Evolutionary conservation across 2,888 invertebrate genomes (phyloP).

Genomic region (Drosophila paramelanica): DNA sequence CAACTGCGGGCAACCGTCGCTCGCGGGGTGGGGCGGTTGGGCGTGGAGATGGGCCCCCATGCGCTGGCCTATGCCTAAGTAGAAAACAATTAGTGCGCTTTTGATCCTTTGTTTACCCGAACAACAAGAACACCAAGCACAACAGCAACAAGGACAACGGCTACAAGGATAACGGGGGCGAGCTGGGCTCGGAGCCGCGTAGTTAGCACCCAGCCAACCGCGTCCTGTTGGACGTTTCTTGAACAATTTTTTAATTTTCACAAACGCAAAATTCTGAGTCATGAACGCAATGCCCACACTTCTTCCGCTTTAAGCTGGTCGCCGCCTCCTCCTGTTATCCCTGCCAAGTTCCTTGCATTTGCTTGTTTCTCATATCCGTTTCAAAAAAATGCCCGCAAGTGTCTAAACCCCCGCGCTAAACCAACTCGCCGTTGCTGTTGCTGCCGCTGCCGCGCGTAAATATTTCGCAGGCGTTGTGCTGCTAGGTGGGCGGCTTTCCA

Average conservation of each 20-base stretch:
- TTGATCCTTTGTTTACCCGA: conserved; percentile 83
- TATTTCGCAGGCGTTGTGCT: conserved; percentile 52
- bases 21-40: not conserved
- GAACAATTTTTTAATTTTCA: conserved; percentile 77
- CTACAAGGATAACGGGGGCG: conserved; percentile 29
- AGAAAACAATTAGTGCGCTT: conserved; percentile 82
- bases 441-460: conserved; percentile 46
- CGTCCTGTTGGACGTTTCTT: conserved; percentile 54
- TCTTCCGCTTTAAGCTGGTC: conserved; percentile 4
- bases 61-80: conserved; percentile 61
- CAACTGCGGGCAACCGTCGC: conserved; percentile 30
- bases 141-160: conserved; percentile 51
- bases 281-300: conserved; percentile 34
- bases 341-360: conserved; percentile 59
- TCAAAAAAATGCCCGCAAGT: conserved; percentile 75
- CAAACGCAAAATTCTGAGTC: conserved; percentile 73
- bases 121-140: conserved; percentile 54
- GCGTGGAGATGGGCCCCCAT: conserved; percentile 27
- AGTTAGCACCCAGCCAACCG: conserved; percentile 75
- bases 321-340: conserved; percentile 11
- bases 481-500: conserved; percentile 36
- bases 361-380: conserved; percentile 78
- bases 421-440: conserved; percentile 31
- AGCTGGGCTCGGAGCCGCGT: conserved; percentile 33
- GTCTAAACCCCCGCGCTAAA: conserved; percentile 14